Conservation (phyloP, 2,888 invertebrate species). For the Cerceris rybyensis region DNA sequence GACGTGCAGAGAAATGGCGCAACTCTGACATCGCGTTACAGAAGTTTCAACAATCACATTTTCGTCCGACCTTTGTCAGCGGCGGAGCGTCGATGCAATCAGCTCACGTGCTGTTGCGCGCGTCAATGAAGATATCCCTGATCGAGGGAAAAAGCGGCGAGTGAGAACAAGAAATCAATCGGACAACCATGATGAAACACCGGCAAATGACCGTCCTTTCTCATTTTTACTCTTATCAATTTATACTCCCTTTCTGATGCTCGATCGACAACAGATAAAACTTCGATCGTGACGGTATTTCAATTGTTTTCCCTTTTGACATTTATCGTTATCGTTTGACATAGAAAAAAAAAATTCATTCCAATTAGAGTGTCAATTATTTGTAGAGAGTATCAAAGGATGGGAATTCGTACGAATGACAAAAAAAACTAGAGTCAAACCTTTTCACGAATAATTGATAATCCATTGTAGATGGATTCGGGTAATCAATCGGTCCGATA, state of each 20-base stretch:
- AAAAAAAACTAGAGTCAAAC: too few relatives aligned
- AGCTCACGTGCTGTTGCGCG: constrained; percentile 26
- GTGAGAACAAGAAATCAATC: constrained; percentile 39
- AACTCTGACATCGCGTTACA: constrained; percentile 69
- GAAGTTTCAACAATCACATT: constrained; percentile 72
- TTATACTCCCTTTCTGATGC: background rate
- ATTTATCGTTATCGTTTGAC: too few relatives aligned
- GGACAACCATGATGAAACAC: constrained; percentile 44
- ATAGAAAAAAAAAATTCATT: too few relatives aligned
- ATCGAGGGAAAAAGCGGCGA: constrained; percentile 31
- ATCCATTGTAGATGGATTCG: too few relatives aligned
- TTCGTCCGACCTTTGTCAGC: constrained; percentile 56
- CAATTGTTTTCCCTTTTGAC: too few relatives aligned
- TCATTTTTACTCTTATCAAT: background rate
- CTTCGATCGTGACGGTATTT: background rate
- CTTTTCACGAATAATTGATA: too few relatives aligned
- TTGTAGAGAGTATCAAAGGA: too few relatives aligned
- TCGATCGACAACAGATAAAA: background rate
- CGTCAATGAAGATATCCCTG: constrained; percentile 44
- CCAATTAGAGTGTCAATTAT: too few relatives aligned
- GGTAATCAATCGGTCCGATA: too few relatives aligned
- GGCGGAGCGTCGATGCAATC: constrained; percentile 53
- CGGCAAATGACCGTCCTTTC: background rate
- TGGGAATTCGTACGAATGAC: too few relatives aligned
- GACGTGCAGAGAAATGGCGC: constrained; percentile 39